Conservation (phyloP, 1,140 invertebrate species). For the Ditylenchus dipsaci region DNA sequence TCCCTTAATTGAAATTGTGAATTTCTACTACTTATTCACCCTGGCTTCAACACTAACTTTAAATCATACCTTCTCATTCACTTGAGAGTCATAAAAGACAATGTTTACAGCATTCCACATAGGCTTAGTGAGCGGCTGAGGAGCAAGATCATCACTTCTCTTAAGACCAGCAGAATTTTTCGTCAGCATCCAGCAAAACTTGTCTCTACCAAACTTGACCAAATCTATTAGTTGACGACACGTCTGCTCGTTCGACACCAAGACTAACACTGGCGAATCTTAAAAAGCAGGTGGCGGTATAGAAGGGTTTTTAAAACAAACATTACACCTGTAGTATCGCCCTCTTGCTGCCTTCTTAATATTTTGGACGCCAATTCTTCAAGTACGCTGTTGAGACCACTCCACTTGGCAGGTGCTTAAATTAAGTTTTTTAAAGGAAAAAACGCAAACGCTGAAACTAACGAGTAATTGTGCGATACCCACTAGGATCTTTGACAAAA, state of each 20-base stretch:
- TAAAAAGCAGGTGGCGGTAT: too few relatives aligned
- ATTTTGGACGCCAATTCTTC: conserved; percentile 38
- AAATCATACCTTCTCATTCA: conserved; percentile 32
- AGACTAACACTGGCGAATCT: conserved; percentile 42
- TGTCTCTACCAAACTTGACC: conserved; percentile 38
- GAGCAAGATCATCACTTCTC: conserved; percentile 3
- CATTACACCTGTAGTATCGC: too few relatives aligned
- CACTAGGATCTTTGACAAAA: conserved; percentile 26
- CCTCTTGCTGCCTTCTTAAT: background rate
- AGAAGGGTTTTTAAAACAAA: too few relatives aligned
- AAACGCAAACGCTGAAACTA: conserved; percentile 5
- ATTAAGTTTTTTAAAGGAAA: too few relatives aligned
- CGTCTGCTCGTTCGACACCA: conserved; percentile 39
- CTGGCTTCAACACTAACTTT: background rate
- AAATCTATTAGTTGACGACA: conserved; percentile 47
- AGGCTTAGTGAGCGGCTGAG: conserved; percentile 35
- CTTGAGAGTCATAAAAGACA: conserved; percentile 35
- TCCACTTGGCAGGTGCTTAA: conserved; percentile 50
- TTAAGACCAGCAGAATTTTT: conserved; percentile 16
- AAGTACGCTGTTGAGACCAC: conserved; percentile 36
- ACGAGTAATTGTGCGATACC: conserved; percentile 36
- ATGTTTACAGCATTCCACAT: conserved; percentile 43
- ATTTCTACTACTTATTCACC: too few relatives aligned
- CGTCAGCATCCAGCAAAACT: conserved; percentile 37
- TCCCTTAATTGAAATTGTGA: too few relatives aligned